phyloP scores from a whole-genome alignment of 2,888 invertebrate genomes.

The Miltochrista miniata region DNA sequence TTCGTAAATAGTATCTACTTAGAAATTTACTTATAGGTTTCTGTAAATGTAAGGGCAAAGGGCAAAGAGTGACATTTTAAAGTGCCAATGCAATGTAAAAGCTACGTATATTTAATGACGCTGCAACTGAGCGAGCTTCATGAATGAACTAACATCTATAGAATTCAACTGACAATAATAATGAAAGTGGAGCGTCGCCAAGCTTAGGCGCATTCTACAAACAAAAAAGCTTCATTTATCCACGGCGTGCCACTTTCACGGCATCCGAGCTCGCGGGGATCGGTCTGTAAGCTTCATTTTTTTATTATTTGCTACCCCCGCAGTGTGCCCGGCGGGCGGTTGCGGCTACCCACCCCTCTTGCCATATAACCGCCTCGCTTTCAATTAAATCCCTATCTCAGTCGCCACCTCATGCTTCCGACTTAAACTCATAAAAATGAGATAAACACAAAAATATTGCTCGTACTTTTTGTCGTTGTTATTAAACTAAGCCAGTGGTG shows the following conservation, averaged over 20 bases:
- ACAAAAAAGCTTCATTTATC: slow-evolving; percentile 82
- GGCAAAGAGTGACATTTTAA: neutral
- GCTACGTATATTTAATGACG: slow-evolving; percentile 67
- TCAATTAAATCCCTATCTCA: slow-evolving; percentile 81
- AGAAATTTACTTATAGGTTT: too few relatives aligned
- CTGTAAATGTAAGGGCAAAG: too few relatives aligned
- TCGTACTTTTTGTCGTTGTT: slow-evolving; percentile 66
- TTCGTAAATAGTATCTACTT: too few relatives aligned
- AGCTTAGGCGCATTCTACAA: slow-evolving; percentile 78
- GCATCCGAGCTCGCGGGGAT: slow-evolving; percentile 79
- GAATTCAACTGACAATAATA: slow-evolving; percentile 72
- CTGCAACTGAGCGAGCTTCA: slow-evolving; percentile 42
- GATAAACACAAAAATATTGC: slow-evolving; percentile 77
- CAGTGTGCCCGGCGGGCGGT: slow-evolving; percentile 52
- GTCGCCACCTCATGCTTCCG: slow-evolving; percentile 73
- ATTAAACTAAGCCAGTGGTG: slow-evolving; percentile 56
- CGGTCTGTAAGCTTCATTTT: slow-evolving; percentile 70
- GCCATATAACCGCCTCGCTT: slow-evolving; percentile 62
- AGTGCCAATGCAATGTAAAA: slow-evolving; percentile 14
- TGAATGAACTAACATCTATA: slow-evolving; percentile 77
- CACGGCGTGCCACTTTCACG: slow-evolving; percentile 82
- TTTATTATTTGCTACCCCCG: slow-evolving; percentile 74
- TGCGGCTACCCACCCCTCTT: slow-evolving; percentile 57
- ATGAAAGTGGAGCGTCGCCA: slow-evolving; percentile 72
- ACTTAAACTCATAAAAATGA: slow-evolving; percentile 77